Evolutionary conservation across 2,797 vertebrate genomes (phyloP).

Genomic region (Champsocephalus esox): DNA sequence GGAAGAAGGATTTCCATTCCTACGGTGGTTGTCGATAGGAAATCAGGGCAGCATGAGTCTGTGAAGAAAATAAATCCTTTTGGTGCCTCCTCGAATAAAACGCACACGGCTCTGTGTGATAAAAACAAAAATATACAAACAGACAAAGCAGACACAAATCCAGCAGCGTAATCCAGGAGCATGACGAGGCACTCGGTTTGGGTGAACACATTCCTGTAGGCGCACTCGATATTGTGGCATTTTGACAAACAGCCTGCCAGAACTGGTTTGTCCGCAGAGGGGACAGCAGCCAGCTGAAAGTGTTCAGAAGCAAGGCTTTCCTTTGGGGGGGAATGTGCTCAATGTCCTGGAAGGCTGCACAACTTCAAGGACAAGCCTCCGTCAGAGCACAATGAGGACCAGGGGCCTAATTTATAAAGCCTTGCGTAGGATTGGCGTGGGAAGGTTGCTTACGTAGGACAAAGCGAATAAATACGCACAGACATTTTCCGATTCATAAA

Average conservation of each 20-base stretch:
- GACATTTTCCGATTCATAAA: too few relatives aligned
- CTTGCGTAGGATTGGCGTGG: too few relatives aligned
- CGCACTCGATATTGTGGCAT: slow-evolving; percentile 71
- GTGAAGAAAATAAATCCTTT: slow-evolving; percentile 7
- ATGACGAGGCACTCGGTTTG: slow-evolving; percentile 50
- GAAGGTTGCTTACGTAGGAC: too few relatives aligned
- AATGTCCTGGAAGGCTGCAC: slow-evolving; percentile 68
- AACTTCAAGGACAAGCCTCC: slow-evolving; percentile 67
- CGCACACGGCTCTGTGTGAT: not conserved
- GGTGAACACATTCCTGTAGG: slow-evolving; percentile 58
- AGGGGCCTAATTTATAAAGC: too few relatives aligned
- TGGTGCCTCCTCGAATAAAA: not conserved
- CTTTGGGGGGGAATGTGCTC: slow-evolving; percentile 64
- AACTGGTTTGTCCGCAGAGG: slow-evolving; percentile 53
- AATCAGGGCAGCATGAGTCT: slow-evolving; percentile 22
- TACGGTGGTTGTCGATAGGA: slow-evolving; percentile 23
- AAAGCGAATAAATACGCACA: too few relatives aligned
- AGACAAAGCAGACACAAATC: slow-evolving; percentile 27
- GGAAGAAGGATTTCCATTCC: slow-evolving; percentile 29
- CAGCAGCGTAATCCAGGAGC: slow-evolving; percentile 51
- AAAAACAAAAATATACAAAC: not conserved
- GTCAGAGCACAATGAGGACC: slow-evolving; percentile 49
- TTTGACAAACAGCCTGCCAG: slow-evolving; percentile 78
- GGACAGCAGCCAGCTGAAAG: slow-evolving; percentile 60
- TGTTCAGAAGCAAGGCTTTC: slow-evolving; percentile 54